Conservation (phyloP, 92 coral and sea anemone genomes). For the Chrysogorgia sp. region DNA sequence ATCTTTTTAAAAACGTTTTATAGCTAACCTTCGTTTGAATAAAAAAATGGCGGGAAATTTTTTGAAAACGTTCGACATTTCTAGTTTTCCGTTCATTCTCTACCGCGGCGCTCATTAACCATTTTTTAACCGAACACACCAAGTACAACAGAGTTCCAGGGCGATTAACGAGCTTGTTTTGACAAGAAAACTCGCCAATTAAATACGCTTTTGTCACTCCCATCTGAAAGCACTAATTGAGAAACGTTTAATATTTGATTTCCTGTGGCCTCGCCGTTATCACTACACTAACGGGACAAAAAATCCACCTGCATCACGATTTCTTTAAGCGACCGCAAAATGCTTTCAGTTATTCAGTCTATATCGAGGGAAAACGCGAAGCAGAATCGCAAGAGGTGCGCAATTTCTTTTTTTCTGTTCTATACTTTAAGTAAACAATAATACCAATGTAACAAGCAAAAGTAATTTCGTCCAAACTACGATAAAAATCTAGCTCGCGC, state of each 20-base stretch:
- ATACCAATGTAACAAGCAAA: neutral
- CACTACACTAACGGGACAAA: constrained; percentile 8
- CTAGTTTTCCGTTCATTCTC: neutral
- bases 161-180: constrained; percentile 18
- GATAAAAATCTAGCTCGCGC: constrained; percentile 12
- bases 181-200: constrained; percentile 32
- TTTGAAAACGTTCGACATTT: too few relatives aligned
- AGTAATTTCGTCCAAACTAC: constrained; percentile 28
- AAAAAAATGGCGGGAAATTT: too few relatives aligned
- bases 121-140: neutral
- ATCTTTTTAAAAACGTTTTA: too few relatives aligned
- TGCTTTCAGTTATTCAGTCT: neutral
- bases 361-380: neutral
- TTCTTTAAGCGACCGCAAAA: neutral
- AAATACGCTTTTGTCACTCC: constrained; percentile 26
- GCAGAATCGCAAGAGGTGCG: too few relatives aligned
- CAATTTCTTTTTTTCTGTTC: too few relatives aligned
- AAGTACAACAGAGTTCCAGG: neutral
- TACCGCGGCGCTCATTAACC: constrained; percentile 20
- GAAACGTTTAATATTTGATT: constrained; percentile 24
- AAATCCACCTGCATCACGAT: neutral
- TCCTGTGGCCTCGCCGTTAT: neutral
- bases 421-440: too few relatives aligned
- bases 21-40: too few relatives aligned
- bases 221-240: constrained; percentile 37